A percentile compares a stretch with the other conserved stretches of the same genome.
phyloP scores from a whole-genome alignment of 2,797 vertebrate species.

The Forpus xanthops region DNA sequence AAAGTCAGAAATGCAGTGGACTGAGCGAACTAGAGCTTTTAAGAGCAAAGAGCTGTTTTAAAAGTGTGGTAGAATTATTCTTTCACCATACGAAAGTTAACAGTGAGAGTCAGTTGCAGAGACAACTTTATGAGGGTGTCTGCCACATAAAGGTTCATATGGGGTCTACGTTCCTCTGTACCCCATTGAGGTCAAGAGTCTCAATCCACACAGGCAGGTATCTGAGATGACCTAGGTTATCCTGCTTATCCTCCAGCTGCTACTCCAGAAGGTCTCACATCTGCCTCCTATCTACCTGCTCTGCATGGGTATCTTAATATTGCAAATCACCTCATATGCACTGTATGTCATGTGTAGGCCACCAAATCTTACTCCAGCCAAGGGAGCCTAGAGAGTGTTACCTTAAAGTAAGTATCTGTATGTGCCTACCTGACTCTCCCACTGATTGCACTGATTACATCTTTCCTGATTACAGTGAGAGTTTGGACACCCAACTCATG shows the following conservation, averaged over 20 bases:
- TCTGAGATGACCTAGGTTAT: background rate
- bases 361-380: background rate
- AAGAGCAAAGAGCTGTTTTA: background rate
- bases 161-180: background rate
- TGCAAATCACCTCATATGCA: background rate
- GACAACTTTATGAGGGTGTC: background rate
- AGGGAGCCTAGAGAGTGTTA: background rate
- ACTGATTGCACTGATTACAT: background rate
- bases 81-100: background rate
- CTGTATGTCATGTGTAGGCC: background rate
- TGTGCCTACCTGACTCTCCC: background rate
- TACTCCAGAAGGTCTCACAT: background rate
- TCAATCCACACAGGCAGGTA: background rate
- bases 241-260: background rate
- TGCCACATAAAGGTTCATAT: background rate
- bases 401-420: background rate
- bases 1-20: background rate
- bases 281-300: background rate
- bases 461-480: background rate
- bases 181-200: background rate
- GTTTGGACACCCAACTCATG: fast-evolving
- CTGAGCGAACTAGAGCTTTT: background rate
- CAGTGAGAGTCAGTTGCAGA: background rate
- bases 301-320: background rate
- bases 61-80: background rate